phyloP scores from a whole-genome alignment of 2,888 invertebrate species.

The Platynereis dumerilii region DNA sequence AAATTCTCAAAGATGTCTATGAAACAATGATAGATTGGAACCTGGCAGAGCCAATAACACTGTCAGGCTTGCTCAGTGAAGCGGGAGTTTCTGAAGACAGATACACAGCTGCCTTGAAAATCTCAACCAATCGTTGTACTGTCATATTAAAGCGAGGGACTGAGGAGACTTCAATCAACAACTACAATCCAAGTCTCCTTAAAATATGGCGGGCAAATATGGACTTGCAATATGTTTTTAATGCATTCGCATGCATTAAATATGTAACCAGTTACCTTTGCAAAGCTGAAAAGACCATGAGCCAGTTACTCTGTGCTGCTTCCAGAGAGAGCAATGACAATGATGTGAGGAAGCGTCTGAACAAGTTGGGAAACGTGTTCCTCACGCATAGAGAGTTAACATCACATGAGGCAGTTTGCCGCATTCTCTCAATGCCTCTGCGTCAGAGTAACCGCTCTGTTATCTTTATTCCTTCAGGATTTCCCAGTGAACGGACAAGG shows the following conservation, averaged over 20 bases:
- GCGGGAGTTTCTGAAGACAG: neutral
- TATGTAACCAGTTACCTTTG: constrained; percentile 46
- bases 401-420: constrained; percentile 42
- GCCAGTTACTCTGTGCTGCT: constrained; percentile 34
- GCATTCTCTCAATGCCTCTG: constrained; percentile 37
- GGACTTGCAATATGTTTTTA: constrained; percentile 57
- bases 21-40: too few species aligned
- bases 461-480: constrained; percentile 38
- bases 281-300: constrained; percentile 28
- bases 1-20: too few species aligned
- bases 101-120: constrained; percentile 8
- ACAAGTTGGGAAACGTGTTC: constrained; percentile 35
- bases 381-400: constrained; percentile 38
- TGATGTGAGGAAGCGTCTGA: constrained; percentile 35
- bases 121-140: constrained; percentile 20
- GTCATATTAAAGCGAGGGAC: constrained; percentile 39
- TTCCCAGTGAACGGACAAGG: constrained; percentile 41
- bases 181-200: constrained; percentile 43
- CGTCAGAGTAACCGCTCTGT: constrained; percentile 28
- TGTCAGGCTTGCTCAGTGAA: neutral
- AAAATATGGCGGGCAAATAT: constrained; percentile 50
- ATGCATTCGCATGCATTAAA: constrained; percentile 52
- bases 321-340: constrained; percentile 41
- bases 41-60: neutral
- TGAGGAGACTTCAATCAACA: constrained; percentile 40